Percentiles rank a stretch among this genome's conserved stretches.
These are phyloP conservation scores for Nothura maculosa DNA, from an alignment of 2,797 vertebrate genomes.

Conservation along the genomic window DNA sequence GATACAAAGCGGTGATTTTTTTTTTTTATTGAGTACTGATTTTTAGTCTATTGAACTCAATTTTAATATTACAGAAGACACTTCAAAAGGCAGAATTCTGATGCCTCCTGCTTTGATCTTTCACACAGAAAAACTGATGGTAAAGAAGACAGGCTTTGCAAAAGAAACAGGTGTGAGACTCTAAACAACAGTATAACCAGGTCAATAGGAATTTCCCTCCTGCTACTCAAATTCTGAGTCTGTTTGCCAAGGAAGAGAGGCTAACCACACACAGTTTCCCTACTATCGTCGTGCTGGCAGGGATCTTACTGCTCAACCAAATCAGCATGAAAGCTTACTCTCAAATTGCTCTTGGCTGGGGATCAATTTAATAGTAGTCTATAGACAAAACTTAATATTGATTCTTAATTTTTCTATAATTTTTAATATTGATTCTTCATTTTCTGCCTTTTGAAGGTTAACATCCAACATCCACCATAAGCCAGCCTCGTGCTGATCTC, in stretches of 20 bases:
- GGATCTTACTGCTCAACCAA: background rate
- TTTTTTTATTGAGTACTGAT: background rate
- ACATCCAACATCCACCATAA: background rate
- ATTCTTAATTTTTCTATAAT: background rate
- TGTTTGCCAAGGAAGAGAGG: constrained; percentile 14
- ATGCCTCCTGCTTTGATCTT: constrained; percentile 3
- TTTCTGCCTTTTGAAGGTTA: background rate
- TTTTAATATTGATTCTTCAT: background rate
- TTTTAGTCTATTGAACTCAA: background rate
- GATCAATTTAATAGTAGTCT: background rate
- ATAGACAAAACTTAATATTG: background rate
- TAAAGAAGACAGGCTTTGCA: background rate
- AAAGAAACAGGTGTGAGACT: background rate
- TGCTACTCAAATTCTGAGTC: background rate
- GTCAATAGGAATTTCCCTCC: constrained; percentile 21
- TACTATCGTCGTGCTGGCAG: background rate
- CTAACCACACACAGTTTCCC: background rate
- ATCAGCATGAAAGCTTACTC: constrained; percentile 13
- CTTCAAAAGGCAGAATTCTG: background rate
- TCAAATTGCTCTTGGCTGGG: background rate
- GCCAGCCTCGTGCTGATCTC: background rate
- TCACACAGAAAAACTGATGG: background rate
- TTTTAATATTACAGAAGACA: background rate
- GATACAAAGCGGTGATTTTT: background rate
- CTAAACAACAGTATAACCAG: background rate